Percentiles rank a stretch among this genome's conserved stretches.
phyloP scores from a whole-genome alignment of 2,888 invertebrate genomes.

The Octodonta nipae region DNA sequence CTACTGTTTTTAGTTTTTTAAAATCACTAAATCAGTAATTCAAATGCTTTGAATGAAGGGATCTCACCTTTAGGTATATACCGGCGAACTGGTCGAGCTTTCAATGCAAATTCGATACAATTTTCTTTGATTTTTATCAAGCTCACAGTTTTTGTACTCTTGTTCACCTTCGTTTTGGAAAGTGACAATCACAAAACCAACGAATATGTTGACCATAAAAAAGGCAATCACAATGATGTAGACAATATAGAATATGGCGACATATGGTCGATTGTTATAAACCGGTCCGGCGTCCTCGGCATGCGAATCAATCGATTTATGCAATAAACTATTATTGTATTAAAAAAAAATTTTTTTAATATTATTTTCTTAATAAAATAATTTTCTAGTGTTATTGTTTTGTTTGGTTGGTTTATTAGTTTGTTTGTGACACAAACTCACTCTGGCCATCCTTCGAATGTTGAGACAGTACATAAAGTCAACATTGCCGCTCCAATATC shows the following conservation, averaged over 20 bases:
- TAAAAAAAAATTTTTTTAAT: too few relatives aligned
- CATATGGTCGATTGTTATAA: conserved; percentile 93
- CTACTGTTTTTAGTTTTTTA: too few relatives aligned
- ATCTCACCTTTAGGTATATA: conserved; percentile 98
- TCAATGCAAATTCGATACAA: conserved; percentile 90
- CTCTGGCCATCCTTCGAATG: conserved; percentile 99
- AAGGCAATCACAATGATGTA: conserved; percentile 99
- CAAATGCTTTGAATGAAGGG: too few relatives aligned
- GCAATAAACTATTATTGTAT: conserved; percentile 76
- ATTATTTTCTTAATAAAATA: too few relatives aligned
- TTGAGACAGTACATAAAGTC: conserved; percentile 95
- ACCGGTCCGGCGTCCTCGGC: conserved; percentile 90
- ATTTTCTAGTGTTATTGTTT: too few relatives aligned
- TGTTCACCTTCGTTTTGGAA: conserved; percentile 99
- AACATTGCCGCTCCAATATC: conserved; percentile 97
- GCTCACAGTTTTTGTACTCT: conserved; percentile 97
- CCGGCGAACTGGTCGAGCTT: conserved; percentile 75
- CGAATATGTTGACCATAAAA: conserved; percentile 99
- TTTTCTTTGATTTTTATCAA: conserved; percentile 98
- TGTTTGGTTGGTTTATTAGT: too few relatives aligned
- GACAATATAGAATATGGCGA: conserved; percentile 96
- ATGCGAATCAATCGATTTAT: conserved; percentile 96
- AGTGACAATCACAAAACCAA: conserved; percentile 99
- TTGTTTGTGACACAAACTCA: too few relatives aligned
- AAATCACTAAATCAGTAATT: too few relatives aligned